These are phyloP conservation scores for Aplysina aerophoba DNA, from an alignment of 37 sponge, comb jelly and placozoan species.

Conservation along the genomic window DNA sequence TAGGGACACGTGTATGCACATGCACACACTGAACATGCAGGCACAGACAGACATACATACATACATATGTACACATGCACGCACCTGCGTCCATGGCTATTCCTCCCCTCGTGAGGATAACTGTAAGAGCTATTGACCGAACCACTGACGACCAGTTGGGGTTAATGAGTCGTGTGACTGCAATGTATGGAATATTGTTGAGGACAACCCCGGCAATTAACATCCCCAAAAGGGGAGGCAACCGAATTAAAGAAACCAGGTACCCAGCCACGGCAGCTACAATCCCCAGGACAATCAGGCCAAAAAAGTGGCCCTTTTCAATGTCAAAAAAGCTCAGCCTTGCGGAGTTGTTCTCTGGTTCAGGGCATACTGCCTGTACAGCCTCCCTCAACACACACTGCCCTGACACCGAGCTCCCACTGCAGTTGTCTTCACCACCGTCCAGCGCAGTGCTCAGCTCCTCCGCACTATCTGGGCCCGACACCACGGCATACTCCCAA, in stretches of 20 bases:
- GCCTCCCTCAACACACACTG: no score
- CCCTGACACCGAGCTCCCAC: background rate
- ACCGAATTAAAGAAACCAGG: slow-evolving; percentile 47
- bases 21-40: no score
- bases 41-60: background rate
- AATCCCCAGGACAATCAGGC: slow-evolving; percentile 58
- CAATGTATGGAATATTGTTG: slow-evolving; percentile 72
- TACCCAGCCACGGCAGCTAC: slow-evolving; percentile 61
- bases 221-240: slow-evolving; percentile 95
- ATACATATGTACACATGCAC: background rate
- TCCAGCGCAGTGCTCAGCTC: background rate
- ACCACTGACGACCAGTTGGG: slow-evolving; percentile 65
- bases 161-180: slow-evolving; percentile 58
- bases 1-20: no score
- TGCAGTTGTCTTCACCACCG: background rate
- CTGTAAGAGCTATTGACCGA: slow-evolving; percentile 76
- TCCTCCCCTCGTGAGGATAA: slow-evolving; percentile 88
- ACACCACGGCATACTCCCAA: no score
- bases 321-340: slow-evolving; percentile 25
- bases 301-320: slow-evolving; percentile 72
- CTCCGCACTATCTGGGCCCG: no score
- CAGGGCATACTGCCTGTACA: background rate
- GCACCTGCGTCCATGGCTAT: slow-evolving; percentile 70
- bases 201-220: slow-evolving; percentile 85
- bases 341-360: no score